Base-by-base conservation (phyloP, 2,797 vertebrate genomes). In the Acrossocheilus wenchowensis region DNA sequence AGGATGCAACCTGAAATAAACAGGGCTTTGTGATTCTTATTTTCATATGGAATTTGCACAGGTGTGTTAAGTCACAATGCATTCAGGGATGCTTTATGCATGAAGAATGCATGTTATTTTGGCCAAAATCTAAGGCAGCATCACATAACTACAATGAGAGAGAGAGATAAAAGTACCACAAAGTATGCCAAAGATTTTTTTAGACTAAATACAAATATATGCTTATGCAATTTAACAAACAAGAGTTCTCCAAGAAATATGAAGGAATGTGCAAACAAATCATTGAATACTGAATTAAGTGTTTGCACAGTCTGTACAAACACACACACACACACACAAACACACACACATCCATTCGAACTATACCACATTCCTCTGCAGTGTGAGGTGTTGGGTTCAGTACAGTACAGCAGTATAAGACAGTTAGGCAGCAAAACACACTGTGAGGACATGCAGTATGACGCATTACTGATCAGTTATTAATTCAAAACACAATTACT, bases 181-280 rank as follows among this genome's bases (percentile, higher is more conserved):
- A 39, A n/a, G 23, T 39, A 77, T 83, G n/a, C 11, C 7, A 26
- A 73, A 30, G 3, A 19, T 3, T 57, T 69, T 52, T 79, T 78
- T 4, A 60, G 64, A 71, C 83, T 60, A 71, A 85, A 80, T 87
- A 92, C 92, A 75, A 93, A 92, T 92, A 90, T 90, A 91, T 83
- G 88, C 93, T 91, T 93, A 88, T 90, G 90, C 81, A 87, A 88
- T 91, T 21, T 84, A 64, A 78, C 62, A 78, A 84, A 57, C 48
- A 69, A 78, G 36, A 34, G 75, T 90, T 92, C 87, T 92, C 92
- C 90, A 89, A 92, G 52, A 72, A 78, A 83, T 73, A 54, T 71
- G 9, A 69, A 78, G 52, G 81, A 72, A 83, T 78, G 85, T 82
- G 39, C 50, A 79, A 83, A 83, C 74, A 83, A 60, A 48, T 73